These are phyloP conservation scores for Sebastes iracundus DNA, from an alignment of 2,797 vertebrate genomes.

Conservation along the genomic window DNA sequence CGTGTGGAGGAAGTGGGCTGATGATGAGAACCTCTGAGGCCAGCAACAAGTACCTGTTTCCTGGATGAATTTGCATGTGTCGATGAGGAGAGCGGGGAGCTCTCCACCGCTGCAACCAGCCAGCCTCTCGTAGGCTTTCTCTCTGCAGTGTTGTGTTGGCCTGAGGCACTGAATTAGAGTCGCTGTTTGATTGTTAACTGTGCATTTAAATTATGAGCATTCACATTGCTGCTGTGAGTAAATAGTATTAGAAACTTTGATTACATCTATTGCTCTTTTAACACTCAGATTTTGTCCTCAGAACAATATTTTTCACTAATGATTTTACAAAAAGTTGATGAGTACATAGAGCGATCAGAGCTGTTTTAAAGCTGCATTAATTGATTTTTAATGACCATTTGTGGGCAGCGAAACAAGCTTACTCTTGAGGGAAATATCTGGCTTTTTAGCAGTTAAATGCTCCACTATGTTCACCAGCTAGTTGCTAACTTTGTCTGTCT, in stretches of 20 bases:
- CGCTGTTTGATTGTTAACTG: neutral
- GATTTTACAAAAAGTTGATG: neutral
- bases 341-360: neutral
- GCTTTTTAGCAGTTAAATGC: neutral
- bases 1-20: neutral
- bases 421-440: neutral
- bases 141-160: constrained; percentile 5
- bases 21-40: constrained; percentile 33
- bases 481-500: neutral
- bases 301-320: neutral
- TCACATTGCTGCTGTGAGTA: neutral
- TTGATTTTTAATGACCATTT: neutral
- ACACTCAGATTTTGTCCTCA: neutral
- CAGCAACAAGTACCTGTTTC: constrained; percentile 44
- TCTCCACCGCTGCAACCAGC: neutral
- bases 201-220: neutral
- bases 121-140: neutral
- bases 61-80: constrained; percentile 59
- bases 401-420: neutral
- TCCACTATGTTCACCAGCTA: neutral
- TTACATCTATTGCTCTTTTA: neutral
- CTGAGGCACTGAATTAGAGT: neutral
- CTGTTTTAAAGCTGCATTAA: neutral
- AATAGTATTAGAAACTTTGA: neutral
- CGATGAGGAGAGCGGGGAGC: constrained; percentile 36